Evolutionary conservation across 37 sponge, comb jelly and placozoan species (phyloP), one percentile per base, ranked within the genome.

Genomic region (Theonella swinhoei): DNA sequence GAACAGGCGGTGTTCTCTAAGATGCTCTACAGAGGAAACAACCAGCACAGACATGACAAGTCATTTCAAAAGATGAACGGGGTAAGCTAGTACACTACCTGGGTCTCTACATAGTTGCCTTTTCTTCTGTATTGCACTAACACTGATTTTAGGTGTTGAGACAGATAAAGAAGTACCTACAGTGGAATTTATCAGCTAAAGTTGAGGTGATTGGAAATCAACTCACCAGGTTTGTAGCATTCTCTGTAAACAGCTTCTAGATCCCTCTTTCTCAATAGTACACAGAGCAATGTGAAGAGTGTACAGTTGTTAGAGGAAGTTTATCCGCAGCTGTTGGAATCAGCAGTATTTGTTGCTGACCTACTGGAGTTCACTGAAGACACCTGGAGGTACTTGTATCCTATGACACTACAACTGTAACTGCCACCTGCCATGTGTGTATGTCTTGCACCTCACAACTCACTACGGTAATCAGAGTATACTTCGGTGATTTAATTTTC

Each of bases 41-140:
- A 79, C 54, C 91, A 90, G 54, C 94, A 94, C 59, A 62, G 94
- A 24, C 86, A 88, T 38, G 94, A 94, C 30, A 82, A 76, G 54
- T 35, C 63, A 43, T 94, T 85, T 43, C 94, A 94, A 60, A 94
- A 77, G 70, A 41, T 94, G 4, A 37, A 17, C 62, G 77, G 80
- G 81, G 94, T 90, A 78, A 68, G 62, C n/a, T n/a, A n/a, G n/a
- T n/a, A n/a, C n/a, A n/a, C n/a, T n/a, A n/a, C n/a, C n/a, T n/a
- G n/a, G n/a, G n/a, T n/a, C n/a, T n/a, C n/a, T n/a, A n/a, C n/a
- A n/a, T n/a, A n/a, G n/a, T n/a, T n/a, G n/a, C n/a, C n/a, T n/a
- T n/a, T n/a, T n/a, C n/a, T n/a, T n/a, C n/a, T n/a, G n/a, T n/a
- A n/a, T n/a, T 26, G 20, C 34, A 31, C 25, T 26, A 31, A 33